Base-by-base conservation (phyloP, 2,888 invertebrate genomes). In the Tromatobia lineatoria region DNA sequence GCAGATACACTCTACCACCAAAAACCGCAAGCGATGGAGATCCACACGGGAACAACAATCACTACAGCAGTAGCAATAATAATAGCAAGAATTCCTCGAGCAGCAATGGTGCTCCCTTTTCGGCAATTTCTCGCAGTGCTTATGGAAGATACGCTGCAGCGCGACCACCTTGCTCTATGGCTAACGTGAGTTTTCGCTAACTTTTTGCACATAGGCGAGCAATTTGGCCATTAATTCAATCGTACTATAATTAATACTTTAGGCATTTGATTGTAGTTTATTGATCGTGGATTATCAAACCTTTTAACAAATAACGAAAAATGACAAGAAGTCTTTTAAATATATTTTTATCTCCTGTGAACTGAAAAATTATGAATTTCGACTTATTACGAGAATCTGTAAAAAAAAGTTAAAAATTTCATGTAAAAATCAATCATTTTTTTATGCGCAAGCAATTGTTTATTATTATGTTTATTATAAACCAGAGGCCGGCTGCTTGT, bases 111-210 rank as follows among this genome's bases (percentile, higher is more conserved):
- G 88, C 88, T 47, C 88, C 90, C 38, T 88, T 87, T 47, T 84
- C 88, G 20, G 50, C 66, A 3, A 83, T 89, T 78, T 87, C 91
- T 18, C 91, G 92, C 61, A 91, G 90, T 82, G 86, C 91, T 83
- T 91, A 90, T 73, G 96, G 96, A 84, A 94, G 96, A 85, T 96
- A 96, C 90, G 96, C 95, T 70, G 96, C 96, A 23, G 95, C 95
- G 54, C 94, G 95, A 88, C 96, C 96, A 85, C 94, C 94, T 75
- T 96, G 96, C 94, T 96, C 96, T 88, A 96, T 96, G 96, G 96
- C 95, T 88, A 95, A 95, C 95, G 96, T 96, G 87, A 92, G 92
- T 91, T 81, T 23, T 69, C n/a, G n/a, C 29, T 66, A 20, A 59
- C 42, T 77, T 29, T 25, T 13, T 18, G 50, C 20, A 6, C 3